Evolutionary conservation across 2,797 vertebrate species (phyloP).

Genomic region (Myripristis jacobus): DNA sequence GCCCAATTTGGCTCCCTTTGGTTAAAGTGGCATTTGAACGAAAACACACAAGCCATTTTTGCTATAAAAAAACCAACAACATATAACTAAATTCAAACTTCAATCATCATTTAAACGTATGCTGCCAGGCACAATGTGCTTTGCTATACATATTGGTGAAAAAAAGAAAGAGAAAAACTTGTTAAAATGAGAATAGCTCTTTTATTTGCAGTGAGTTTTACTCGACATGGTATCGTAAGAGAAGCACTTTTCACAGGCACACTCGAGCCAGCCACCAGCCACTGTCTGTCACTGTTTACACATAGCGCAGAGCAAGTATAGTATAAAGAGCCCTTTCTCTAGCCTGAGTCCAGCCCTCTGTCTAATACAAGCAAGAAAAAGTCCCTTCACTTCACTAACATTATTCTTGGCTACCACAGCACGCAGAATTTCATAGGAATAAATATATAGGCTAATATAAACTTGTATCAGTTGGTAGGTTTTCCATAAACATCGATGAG

Average conservation of each 20-base stretch:
- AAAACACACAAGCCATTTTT: background rate
- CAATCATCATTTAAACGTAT: background rate
- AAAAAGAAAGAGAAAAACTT: background rate
- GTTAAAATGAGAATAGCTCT: conserved; percentile 18
- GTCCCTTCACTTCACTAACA: conserved; percentile 49
- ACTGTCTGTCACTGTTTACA: conserved; percentile 80
- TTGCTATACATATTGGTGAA: background rate
- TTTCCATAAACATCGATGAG: background rate
- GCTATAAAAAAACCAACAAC: too few species aligned
- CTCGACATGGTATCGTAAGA: conserved; percentile 63
- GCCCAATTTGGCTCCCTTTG: too few species aligned
- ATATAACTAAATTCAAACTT: background rate
- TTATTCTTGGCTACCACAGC: conserved; percentile 60
- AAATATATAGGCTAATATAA: conserved; percentile 41
- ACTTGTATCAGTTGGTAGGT: conserved; percentile 23
- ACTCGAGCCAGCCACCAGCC: conserved; percentile 71
- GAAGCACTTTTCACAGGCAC: conserved; percentile 81
- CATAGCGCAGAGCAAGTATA: conserved; percentile 70
- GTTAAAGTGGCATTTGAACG: background rate
- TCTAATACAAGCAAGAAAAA: conserved; percentile 53
- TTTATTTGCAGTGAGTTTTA: conserved; percentile 47
- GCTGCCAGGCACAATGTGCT: background rate
- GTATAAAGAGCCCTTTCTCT: conserved; percentile 85
- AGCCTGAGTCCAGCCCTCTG: conserved; percentile 42
- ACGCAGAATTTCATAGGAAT: conserved; percentile 37